A percentile compares a stretch with the other conserved stretches of the same genome.
Evolutionary conservation across 1,140 invertebrate species (phyloP).

Genomic region (Procambarus virginalis): DNA sequence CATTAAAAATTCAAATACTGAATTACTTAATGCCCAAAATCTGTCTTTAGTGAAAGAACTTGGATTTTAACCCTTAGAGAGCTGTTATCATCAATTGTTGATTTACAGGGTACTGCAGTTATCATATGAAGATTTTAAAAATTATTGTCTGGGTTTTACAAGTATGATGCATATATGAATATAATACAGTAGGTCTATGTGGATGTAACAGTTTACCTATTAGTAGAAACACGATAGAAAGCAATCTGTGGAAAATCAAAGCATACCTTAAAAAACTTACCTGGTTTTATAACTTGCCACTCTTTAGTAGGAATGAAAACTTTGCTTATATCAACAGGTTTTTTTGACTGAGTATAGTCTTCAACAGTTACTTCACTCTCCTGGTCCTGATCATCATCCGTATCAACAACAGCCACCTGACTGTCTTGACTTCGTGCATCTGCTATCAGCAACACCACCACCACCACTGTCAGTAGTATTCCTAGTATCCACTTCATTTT

Average conservation of each 20-base stretch:
- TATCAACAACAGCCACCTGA: conserved; percentile 5
- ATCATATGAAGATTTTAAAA: no score
- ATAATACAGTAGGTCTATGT: no score
- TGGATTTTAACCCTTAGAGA: no score
- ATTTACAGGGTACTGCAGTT: no score
- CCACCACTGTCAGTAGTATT: not conserved
- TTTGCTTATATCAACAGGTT: conserved; percentile 18
- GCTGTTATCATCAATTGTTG: no score
- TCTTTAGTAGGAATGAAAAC: conserved; percentile 50
- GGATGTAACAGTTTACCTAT: no score
- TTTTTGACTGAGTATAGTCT: not conserved
- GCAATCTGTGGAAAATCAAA: no score
- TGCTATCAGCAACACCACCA: conserved; percentile 2
- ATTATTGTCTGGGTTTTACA: no score
- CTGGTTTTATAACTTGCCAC: conserved; percentile 48
- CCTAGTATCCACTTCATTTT: conserved; percentile 18
- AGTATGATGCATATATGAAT: no score
- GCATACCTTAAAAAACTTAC: not conserved
- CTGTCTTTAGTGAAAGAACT: no score
- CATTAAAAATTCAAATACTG: not conserved
- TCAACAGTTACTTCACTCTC: conserved; percentile 37
- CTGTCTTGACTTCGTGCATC: not conserved
- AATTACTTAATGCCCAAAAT: no score
- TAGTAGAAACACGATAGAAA: no score
- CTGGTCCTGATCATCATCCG: not conserved